These are phyloP conservation scores for Apteryx mantelli DNA, from an alignment of 2,113 vertebrate species.

Conservation along the genomic window DNA sequence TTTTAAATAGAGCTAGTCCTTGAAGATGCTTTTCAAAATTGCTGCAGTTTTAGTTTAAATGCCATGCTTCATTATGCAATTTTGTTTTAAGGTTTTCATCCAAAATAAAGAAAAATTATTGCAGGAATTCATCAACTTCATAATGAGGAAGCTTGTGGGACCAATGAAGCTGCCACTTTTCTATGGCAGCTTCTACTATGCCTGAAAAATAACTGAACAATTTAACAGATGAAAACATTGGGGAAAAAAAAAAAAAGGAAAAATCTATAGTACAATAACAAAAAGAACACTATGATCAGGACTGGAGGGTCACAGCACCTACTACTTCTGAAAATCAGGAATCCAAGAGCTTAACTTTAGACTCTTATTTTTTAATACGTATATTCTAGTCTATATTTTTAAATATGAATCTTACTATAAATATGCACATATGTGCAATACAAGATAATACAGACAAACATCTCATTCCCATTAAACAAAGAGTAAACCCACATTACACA, in stretches of 20 bases:
- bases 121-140: neutral
- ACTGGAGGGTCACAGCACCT: neutral
- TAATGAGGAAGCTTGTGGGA: neutral
- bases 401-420: neutral
- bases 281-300: neutral
- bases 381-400: neutral
- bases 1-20: neutral
- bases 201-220: neutral
- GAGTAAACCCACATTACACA: neutral
- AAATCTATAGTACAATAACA: neutral
- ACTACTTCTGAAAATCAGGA: neutral
- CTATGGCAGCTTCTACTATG: neutral
- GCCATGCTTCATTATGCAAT: neutral
- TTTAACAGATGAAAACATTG: neutral
- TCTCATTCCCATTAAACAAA: neutral
- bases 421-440: neutral
- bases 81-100: neutral
- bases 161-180: neutral
- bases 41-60: neutral
- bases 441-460: neutral
- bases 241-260: fast-evolving
- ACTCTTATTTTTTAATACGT: neutral
- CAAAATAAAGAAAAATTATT: neutral
- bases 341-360: neutral
- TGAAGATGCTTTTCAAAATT: neutral